Percentiles rank a stretch among this genome's conserved stretches.
phyloP scores from a whole-genome alignment of 2,113 vertebrate species.

The Cyprinus carpio region DNA sequence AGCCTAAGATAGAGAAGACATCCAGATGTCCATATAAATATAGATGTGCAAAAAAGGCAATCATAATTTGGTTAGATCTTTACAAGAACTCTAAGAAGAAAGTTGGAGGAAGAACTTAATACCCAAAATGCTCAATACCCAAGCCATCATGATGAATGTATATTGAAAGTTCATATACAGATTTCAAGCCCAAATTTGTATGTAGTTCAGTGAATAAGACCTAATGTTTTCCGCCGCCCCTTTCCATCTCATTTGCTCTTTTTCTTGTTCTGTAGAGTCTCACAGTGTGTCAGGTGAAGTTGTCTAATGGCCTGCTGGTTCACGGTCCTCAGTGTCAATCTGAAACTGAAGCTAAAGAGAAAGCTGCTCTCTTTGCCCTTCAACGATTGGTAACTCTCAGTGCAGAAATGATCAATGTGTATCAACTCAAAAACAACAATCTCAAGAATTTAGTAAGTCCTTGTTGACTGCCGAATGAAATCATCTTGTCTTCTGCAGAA shows the following conservation, averaged over 20 bases:
- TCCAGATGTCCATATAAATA: neutral
- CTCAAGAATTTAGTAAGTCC: no score
- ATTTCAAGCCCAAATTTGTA: neutral
- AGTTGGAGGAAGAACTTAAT: neutral
- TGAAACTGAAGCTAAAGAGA: slow-evolving; percentile 93
- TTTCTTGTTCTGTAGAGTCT: slow-evolving; percentile 76
- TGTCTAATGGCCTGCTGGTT: slow-evolving; percentile 88
- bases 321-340: slow-evolving; percentile 91
- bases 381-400: slow-evolving; percentile 84
- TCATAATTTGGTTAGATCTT: slow-evolving; percentile 1
- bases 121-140: neutral
- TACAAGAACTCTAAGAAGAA: neutral
- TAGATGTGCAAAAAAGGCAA: neutral
- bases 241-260: neutral
- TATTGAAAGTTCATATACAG: neutral
- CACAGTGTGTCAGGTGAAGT: slow-evolving; percentile 89
- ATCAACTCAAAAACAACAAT: no score
- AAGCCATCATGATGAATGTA: neutral
- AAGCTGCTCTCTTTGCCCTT: slow-evolving; percentile 88
- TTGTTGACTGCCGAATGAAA: neutral
- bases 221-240: neutral
- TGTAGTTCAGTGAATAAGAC: neutral
- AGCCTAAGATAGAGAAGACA: neutral
- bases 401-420: neutral
- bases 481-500: slow-evolving; percentile 69